A percentile compares a stretch with the other conserved stretches of the same genome.
phyloP scores from a whole-genome alignment of 2,113 vertebrate species.

The Miniopterus natalensis region DNA sequence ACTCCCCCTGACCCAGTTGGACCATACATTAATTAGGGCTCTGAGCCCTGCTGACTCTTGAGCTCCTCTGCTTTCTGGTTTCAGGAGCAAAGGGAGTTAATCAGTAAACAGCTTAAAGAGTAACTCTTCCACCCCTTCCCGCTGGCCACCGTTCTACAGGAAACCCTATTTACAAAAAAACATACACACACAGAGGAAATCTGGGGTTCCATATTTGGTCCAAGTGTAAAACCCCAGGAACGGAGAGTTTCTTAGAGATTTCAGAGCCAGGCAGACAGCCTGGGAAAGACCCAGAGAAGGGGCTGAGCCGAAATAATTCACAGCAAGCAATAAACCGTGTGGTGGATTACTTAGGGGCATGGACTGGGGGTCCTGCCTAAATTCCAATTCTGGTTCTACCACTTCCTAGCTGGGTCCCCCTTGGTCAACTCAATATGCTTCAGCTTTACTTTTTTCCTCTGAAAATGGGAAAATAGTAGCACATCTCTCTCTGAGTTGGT shows the following conservation, averaged over 20 bases:
- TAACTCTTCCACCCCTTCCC: neutral
- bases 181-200: neutral
- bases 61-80: constrained; percentile 66
- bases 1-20: constrained; percentile 75
- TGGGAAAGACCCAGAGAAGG: neutral
- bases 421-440: neutral
- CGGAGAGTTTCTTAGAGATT: neutral
- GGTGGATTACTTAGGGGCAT: neutral
- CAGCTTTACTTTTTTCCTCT: neutral
- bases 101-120: constrained; percentile 19
- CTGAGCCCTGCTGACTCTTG: constrained; percentile 53
- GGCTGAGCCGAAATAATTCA: neutral
- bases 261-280: neutral
- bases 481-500: neutral
- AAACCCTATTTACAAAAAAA: neutral
- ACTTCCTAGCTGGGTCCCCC: neutral
- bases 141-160: neutral
- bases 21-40: constrained; percentile 66
- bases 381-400: neutral
- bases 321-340: neutral
- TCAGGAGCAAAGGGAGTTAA: constrained; percentile 70
- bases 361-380: neutral
- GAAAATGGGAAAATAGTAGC: neutral
- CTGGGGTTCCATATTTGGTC: neutral
- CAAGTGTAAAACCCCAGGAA: neutral